These are phyloP conservation scores for Rhineura floridana DNA, from an alignment of 2,113 vertebrate genomes.

Conservation along the genomic window DNA sequence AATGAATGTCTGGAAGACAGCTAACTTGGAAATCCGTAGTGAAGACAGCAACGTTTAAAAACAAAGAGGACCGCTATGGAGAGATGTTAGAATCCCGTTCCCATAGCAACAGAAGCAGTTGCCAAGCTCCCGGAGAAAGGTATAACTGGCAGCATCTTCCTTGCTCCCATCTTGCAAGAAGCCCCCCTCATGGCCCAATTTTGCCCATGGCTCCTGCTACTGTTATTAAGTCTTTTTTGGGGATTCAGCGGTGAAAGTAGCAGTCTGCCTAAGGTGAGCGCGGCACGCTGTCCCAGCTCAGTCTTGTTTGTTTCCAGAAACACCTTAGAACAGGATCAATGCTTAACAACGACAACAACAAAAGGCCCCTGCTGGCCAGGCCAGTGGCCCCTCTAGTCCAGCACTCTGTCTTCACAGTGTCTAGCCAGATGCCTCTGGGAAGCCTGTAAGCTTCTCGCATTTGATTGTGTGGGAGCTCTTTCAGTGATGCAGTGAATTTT, in stretches of 20 bases:
- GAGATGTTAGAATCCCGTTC: slow-evolving; percentile 38
- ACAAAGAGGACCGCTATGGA: slow-evolving; percentile 31
- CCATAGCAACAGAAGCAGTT: slow-evolving; percentile 60
- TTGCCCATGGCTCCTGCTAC: neutral
- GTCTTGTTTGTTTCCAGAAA: neutral
- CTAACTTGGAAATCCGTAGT: too few species aligned
- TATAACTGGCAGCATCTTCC: slow-evolving; percentile 14
- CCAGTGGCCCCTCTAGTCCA: neutral
- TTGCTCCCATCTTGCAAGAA: too few species aligned
- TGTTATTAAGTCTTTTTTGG: neutral
- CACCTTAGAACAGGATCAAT: neutral
- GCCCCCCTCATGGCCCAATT: neutral
- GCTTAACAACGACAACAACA: too few species aligned
- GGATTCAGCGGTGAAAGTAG: neutral
- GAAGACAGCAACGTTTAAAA: neutral
- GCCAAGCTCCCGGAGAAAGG: slow-evolving; percentile 58
- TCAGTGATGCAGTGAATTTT: too few species aligned
- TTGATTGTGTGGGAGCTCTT: too few species aligned
- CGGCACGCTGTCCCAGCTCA: neutral
- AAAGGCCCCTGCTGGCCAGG: neutral
- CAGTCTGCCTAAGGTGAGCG: neutral
- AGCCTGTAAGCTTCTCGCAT: too few species aligned
- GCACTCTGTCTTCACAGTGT: too few species aligned
- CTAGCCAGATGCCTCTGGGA: too few species aligned
- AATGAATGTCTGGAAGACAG: neutral